Conservation (phyloP, 1,140 invertebrate species). For the Liolophura sinensis region DNA sequence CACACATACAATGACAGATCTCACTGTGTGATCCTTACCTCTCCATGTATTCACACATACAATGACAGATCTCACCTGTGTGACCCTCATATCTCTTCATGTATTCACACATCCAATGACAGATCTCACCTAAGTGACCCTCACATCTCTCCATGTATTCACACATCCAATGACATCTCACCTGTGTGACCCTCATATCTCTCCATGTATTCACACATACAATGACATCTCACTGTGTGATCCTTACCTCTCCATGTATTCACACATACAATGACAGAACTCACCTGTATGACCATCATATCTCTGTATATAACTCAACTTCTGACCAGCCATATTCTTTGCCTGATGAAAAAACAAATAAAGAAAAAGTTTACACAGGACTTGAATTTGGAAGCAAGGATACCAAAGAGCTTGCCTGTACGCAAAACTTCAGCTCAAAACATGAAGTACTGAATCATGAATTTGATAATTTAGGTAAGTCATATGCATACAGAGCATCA, state of each 20-base stretch:
- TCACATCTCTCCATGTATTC: slow-evolving; percentile 77
- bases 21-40: slow-evolving; percentile 80
- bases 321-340: slow-evolving; percentile 84
- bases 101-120: slow-evolving; percentile 50
- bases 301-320: slow-evolving; percentile 80
- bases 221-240: too few relatives aligned
- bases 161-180: slow-evolving; percentile 43
- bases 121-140: slow-evolving; percentile 73
- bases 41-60: slow-evolving; percentile 67
- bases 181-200: slow-evolving; percentile 77
- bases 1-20: neutral
- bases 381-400: too few relatives aligned
- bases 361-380: neutral
- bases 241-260: neutral
- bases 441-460: too few relatives aligned
- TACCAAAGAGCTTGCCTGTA: too few relatives aligned
- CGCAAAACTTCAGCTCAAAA: too few relatives aligned
- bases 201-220: neutral
- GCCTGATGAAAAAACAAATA: slow-evolving; percentile 59
- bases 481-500: too few relatives aligned
- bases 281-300: slow-evolving; percentile 83
- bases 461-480: too few relatives aligned
- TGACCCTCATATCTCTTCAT: slow-evolving; percentile 80
- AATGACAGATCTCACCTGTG: slow-evolving; percentile 66
- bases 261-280: neutral